Evolutionary conservation across 2,797 vertebrate genomes (phyloP).

Genomic region (Anguilla anguilla): DNA sequence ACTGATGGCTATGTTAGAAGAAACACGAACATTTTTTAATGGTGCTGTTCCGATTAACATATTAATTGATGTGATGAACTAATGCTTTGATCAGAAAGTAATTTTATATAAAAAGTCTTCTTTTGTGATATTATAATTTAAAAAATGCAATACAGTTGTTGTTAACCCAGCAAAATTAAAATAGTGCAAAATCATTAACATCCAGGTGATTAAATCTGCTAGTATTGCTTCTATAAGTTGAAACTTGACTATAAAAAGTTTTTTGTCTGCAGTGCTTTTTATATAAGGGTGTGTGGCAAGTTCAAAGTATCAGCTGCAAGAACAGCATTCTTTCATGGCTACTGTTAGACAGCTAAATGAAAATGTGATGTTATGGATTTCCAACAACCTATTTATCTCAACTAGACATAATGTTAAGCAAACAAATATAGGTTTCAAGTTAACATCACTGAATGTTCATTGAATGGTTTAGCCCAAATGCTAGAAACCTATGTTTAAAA

Average conservation of each 20-base stretch:
- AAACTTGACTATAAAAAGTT: neutral
- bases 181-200: too few relatives aligned
- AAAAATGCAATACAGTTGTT: too few relatives aligned
- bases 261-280: neutral
- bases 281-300: neutral
- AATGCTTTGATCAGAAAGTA: neutral
- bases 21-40: neutral
- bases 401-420: too few relatives aligned
- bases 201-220: too few relatives aligned
- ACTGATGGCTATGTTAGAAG: neutral
- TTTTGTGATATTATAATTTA: neutral
- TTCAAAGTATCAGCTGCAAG: neutral
- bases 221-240: too few relatives aligned
- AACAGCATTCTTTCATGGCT: neutral
- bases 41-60: neutral
- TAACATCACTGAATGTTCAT: neutral
- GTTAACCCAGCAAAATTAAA: too few relatives aligned
- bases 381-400: neutral
- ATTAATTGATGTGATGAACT: neutral
- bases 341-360: neutral
- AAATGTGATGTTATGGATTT: neutral
- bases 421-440: too few relatives aligned
- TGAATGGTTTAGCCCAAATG: neutral
- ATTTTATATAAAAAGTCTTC: neutral
- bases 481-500: neutral